Base-by-base conservation (phyloP, 2,888 invertebrate genomes). In the Lycaena phlaeas region DNA sequence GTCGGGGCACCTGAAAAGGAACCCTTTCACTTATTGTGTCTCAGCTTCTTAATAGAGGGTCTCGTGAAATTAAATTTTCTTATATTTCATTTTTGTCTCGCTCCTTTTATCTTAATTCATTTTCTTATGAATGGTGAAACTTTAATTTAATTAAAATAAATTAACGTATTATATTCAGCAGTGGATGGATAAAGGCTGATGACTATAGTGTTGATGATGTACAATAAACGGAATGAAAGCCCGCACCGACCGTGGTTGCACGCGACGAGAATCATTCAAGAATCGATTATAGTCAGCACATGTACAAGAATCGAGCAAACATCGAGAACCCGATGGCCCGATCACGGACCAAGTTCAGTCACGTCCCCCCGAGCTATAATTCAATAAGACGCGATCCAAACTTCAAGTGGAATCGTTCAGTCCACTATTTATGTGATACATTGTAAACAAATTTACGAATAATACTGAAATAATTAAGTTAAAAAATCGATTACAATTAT, bases 11-110 rank as follows among this genome's bases (percentile, higher is more conserved):
- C 72, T 75, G 69, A 72, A 76, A 76, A 70, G 74, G 62, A 76
- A 78, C 79, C 78, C 78, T 78, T 81, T 74, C 65, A 68, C 72
- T 79, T 75, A 77, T 78, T 78, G 76, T 76, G 69, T 72, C 71
- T 73, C 71, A 67, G 68, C 67, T 59, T n/a, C 61, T 71, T 74
- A 77, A 77, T 67, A 52, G 58, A 68, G 63, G 64, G 59, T 64
- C 68, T 64, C 69, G 60, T 64, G 56, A 72, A 72, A 78, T 75
- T 75, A 67, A 75, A 73, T 75, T 70, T 70, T 65, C 61, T 61
- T 70, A 64, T 64, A 61, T 56, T 37, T 42, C 14, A 34, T 54
- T 46, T 52, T 53, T 51, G 46, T 44, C 38, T 42, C 51, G 42
- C 51, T 43, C 43, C 46, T 46, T 27, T 17, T 12, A 27, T 10